These are phyloP conservation scores for Eristalinus aeneus DNA, from an alignment of 2,888 invertebrate genomes.

Conservation along the genomic window DNA sequence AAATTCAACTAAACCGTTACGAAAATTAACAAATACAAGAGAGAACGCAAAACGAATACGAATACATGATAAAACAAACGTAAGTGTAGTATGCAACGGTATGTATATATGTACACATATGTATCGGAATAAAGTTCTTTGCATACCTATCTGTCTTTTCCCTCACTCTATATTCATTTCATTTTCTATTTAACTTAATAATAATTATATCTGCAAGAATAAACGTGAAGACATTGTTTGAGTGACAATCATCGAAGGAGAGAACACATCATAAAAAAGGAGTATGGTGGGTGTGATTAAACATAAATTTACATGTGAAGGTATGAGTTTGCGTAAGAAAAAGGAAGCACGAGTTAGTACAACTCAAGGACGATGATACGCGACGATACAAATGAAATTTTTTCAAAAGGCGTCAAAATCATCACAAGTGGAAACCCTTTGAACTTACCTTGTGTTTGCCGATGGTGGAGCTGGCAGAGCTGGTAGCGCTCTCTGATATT, in stretches of 20 bases:
- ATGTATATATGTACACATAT: constrained; percentile 35
- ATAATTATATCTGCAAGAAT: constrained; percentile 70
- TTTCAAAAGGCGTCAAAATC: background rate
- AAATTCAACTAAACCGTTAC: background rate
- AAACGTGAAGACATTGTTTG: constrained; percentile 58
- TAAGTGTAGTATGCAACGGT: constrained; percentile 34
- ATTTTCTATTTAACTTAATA: constrained; percentile 62
- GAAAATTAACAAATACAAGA: background rate
- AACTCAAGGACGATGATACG: constrained; percentile 36
- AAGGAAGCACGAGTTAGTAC: constrained; percentile 33
- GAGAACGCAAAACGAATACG: constrained; percentile 1
- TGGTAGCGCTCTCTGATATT: constrained; percentile 73
- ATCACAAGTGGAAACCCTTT: background rate
- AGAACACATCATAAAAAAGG: background rate
- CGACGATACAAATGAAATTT: constrained; percentile 24
- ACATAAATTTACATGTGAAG: background rate
- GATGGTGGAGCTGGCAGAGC: constrained; percentile 76
- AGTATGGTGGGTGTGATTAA: background rate
- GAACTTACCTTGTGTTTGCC: constrained; percentile 56
- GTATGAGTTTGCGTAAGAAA: constrained; percentile 20
- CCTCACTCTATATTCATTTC: constrained; percentile 57
- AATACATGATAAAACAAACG: background rate
- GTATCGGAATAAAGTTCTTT: constrained; percentile 26
- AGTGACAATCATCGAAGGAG: constrained; percentile 58
- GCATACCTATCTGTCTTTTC: constrained; percentile 65